These are phyloP conservation scores for Hypomecis punctinalis DNA, from an alignment of 2,888 invertebrate genomes.

Conservation along the genomic window DNA sequence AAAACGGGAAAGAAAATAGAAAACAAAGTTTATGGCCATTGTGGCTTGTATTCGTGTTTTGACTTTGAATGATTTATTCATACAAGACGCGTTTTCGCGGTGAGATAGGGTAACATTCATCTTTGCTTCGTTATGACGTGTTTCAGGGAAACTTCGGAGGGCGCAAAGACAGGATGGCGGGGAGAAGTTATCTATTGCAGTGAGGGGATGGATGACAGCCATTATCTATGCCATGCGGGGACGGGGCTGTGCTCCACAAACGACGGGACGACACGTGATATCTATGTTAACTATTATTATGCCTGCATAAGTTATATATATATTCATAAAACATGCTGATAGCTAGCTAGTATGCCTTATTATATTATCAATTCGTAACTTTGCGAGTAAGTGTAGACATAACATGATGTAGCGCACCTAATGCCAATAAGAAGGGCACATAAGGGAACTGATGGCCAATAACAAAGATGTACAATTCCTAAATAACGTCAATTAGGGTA, in stretches of 20 bases:
- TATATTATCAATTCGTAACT: neutral
- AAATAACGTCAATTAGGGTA: no score
- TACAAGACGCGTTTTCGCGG: slow-evolving; percentile 23
- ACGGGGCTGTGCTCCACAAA: neutral
- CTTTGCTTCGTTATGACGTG: slow-evolving; percentile 38
- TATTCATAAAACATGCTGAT: neutral
- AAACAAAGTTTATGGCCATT: slow-evolving; percentile 23
- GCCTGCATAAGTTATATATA: neutral
- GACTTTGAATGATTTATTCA: slow-evolving; percentile 40
- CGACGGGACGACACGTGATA: slow-evolving; percentile 3
- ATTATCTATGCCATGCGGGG: slow-evolving; percentile 10
- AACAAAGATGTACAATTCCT: no score
- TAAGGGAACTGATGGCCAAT: no score
- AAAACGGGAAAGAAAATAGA: slow-evolving; percentile 23
- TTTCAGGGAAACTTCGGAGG: slow-evolving; percentile 30
- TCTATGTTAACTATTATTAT: neutral
- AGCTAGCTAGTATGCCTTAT: neutral
- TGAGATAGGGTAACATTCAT: slow-evolving; percentile 27
- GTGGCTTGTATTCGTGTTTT: slow-evolving; percentile 23
- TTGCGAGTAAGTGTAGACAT: no score
- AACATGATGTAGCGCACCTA: no score
- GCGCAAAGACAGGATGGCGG: slow-evolving; percentile 18
- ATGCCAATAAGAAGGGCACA: no score
- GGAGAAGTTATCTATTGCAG: slow-evolving; percentile 23
- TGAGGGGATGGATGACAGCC: slow-evolving; percentile 17